Evolutionary conservation across 2,113 vertebrate species (phyloP), one percentile per base, ranked within the genome.

Genomic region (Sialia sialis): DNA sequence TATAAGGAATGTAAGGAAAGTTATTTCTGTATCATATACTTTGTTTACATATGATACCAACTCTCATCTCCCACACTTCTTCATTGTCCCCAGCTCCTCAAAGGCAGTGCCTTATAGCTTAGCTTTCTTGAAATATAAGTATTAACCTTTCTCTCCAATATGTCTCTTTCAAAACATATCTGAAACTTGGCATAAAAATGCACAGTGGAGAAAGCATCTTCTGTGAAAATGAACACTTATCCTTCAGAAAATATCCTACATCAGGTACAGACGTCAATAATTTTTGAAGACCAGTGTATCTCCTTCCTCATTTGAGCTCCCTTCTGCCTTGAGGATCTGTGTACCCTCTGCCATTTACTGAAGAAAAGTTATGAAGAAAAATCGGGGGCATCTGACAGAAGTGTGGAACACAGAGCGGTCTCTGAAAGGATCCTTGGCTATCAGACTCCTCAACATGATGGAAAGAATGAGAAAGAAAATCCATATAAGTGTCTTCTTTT

Each of bases 401-500:
- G 9, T 1, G 0, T 12, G 13, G 23, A 94, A 94, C 34, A 67
- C 18, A 32, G 52, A 66, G 34, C 7, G 5, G 52, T 18, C 54
- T 83, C 75, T 80, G 36, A 72, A 90, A 83, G 44, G 48, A 90
- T 55, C 34, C 29, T 62, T 58, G 64, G 30, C 60, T 81, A 52
- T 85, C 55, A 86, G 59, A 27, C 36, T 59, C 26, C 39, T 94
- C 64, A 90, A 52, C 26, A 6, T 15, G 44, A 84, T 84, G 29
- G 32, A 41, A 83, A 41, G 62, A 75, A 75, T 41, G 23, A 87
- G 67, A 92, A 94, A 87, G 85, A 84, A 94, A 93, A 96, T 78
- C 83, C 26, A 29, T 74, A 60, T 2, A 2, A 91, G 13, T 30
- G 59, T 59, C 77, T 63, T 67, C 36, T 93, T 92, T 30, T 49